Conservation (phyloP, 2,797 vertebrate genomes). For the Melanotaenia pygmaea region DNA sequence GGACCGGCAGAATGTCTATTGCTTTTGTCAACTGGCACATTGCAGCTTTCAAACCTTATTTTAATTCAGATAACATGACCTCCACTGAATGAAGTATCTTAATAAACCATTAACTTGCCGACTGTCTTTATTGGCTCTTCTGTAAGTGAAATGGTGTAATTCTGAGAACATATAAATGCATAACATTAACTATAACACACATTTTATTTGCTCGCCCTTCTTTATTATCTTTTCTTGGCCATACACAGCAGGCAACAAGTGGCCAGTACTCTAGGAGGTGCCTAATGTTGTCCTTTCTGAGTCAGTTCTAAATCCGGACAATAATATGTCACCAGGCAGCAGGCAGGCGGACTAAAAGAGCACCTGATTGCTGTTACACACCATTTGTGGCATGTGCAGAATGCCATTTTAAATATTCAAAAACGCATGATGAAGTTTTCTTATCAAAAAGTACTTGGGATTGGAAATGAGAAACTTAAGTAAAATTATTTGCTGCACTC, state of each 20-base stretch:
- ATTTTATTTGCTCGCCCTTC: constrained; percentile 40
- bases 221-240: constrained; percentile 51
- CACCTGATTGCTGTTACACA: constrained; percentile 58
- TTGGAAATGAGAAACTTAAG: not conserved
- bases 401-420: constrained; percentile 12
- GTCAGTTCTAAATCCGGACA: constrained; percentile 82
- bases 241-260: constrained; percentile 48
- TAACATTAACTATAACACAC: constrained; percentile 1
- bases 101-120: not conserved
- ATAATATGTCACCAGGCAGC: constrained; percentile 72
- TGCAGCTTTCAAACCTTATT: not conserved
- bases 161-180: not conserved
- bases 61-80: not conserved
- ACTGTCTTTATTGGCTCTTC: not conserved
- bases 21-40: not conserved
- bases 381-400: constrained; percentile 35
- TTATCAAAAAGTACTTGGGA: not conserved
- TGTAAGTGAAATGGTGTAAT: not conserved
- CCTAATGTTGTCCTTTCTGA: constrained; percentile 77
- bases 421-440: not conserved
- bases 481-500: not conserved
- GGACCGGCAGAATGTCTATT: not conserved
- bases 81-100: not conserved
- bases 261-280: constrained; percentile 59
- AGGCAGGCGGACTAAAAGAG: constrained; percentile 57